Evolutionary conservation across 2,113 vertebrate genomes (phyloP), one percentile per base, ranked within the genome.

Genomic region (Sinocyclocheilus maitianheensis): DNA sequence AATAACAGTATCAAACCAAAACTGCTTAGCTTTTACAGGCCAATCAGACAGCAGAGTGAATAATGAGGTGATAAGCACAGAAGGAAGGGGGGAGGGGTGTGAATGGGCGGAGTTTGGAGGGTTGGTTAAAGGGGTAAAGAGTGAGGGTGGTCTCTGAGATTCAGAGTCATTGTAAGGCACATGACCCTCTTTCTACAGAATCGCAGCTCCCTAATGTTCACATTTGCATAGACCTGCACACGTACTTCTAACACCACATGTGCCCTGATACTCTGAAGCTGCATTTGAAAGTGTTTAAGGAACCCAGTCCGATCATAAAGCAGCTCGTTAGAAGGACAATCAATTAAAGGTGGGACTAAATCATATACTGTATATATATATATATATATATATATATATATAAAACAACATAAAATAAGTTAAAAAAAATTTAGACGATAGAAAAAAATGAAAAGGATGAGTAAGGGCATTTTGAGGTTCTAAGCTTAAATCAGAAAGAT

Each of bases 11-110:
- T 48, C 72, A 51, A 79, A 79, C 7, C 55, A 48, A 75, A 84
- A 81, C 95, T 96, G 96, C 95, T 94, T 96, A 97, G 96, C 97
- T 94, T 97, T 92, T 96, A 95, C 96, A 94, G 95, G 96, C 96
- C 96, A 96, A 96, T 96, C 97, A 97, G 95, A 93, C 94, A 94
- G 96, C 96, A 95, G 93, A 93, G 96, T 96, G 95, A 91, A 94
- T 96, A 88, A 90, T 90, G 89, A 91, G 94, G 94, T 93, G 93
- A 90, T 92, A 97, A 96, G 91, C 92, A 94, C 95, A 95, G 91
- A 93, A 92, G 93, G 92, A 89, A 93, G 92, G 92, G 92, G 86
- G 90, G 75, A 69, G 81, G 83, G 80, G 81, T 72, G 74, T 91
- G 88, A 89, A 92, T 91, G 92, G 92, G 85, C 87, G 92, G 83